phyloP scores from a whole-genome alignment of 2,113 vertebrate species.

The Echinops telfairi region DNA sequence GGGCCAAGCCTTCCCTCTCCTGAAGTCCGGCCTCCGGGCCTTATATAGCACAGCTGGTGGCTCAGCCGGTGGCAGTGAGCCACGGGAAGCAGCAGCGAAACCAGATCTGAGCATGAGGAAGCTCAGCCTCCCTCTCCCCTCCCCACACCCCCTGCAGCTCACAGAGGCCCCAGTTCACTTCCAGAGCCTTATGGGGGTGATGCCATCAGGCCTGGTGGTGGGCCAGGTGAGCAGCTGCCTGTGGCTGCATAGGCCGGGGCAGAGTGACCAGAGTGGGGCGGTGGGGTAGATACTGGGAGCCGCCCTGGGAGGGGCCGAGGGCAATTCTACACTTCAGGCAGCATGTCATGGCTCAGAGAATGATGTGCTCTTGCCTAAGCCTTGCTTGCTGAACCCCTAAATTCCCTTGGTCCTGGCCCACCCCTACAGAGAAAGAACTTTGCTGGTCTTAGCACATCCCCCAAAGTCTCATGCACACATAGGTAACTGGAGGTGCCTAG shows the following conservation, averaged over 20 bases:
- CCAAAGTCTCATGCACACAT: neutral
- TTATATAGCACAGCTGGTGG: slow-evolving; percentile 90
- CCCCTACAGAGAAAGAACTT: slow-evolving; percentile 41
- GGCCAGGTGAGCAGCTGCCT: slow-evolving; percentile 49
- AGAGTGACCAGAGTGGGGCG: neutral
- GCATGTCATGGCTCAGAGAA: neutral
- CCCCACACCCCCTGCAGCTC: slow-evolving; percentile 61
- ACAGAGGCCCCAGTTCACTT: slow-evolving; percentile 48
- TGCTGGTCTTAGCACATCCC: slow-evolving; percentile 59
- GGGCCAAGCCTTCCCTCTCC: slow-evolving; percentile 54
- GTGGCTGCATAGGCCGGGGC: neutral
- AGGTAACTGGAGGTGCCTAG: neutral
- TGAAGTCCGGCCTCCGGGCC: slow-evolving; percentile 56
- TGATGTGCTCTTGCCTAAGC: slow-evolving; percentile 13
- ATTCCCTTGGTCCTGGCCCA: neutral
- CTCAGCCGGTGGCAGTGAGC: slow-evolving; percentile 86
- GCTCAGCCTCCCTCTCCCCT: slow-evolving; percentile 75
- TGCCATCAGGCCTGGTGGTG: neutral
- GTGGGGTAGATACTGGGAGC: neutral
- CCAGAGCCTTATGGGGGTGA: slow-evolving; percentile 37
- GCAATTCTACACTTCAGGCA: slow-evolving; percentile 28
- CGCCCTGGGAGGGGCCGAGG: slow-evolving; percentile 18
- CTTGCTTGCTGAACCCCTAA: slow-evolving; percentile 19
- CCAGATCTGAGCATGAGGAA: slow-evolving; percentile 85
- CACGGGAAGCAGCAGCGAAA: slow-evolving; percentile 84